Base-by-base conservation (phyloP, 2,113 vertebrate species). In the Odontesthes bonariensis region DNA sequence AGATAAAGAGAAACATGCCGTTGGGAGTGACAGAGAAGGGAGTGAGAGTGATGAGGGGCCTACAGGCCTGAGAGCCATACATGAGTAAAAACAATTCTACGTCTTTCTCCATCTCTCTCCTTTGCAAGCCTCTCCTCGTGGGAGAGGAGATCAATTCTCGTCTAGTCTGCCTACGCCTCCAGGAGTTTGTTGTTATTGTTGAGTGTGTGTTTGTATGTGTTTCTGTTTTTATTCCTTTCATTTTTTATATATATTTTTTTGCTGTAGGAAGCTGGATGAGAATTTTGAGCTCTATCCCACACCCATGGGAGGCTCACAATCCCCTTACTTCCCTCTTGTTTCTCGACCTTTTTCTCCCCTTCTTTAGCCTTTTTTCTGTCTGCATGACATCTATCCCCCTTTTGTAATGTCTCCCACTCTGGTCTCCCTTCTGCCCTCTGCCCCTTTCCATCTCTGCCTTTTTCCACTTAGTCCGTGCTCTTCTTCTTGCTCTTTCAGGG, bases 61-160 rank as follows among this genome's bases (percentile, higher is more conserved):
- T 89, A 77, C 86, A 88, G 89, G 89, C 86, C 89, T 33, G 73
- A 89, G 73, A 86, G 77, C 81, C 86, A 84, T 83, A 87, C 86
- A 87, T 79, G 80, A 78, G 72, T 84, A 91, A 86, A 90, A 91
- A 90, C 86, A 87, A 91, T 91, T 85, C 84, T 59, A 59, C 56
- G 69, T 91, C 80, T 78, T 68, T 51, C 75, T 91, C 79, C 51
- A 35, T 76, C 81, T 82, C 71, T 64, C 35, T 69, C 69, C 68
- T 56, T 77, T 75, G 73, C 81, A 69, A 88, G 82, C 79, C 61
- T 87, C 81, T 91, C 89, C 89, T 90, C 85, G 89, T 89, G 89
- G 91, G 91, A 92, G 84, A 83, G 73, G 47, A 90, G 90, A 94
- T 94, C 92, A 93, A 94, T 94, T 93, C 86, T 89, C 72, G 91